Base-by-base conservation (phyloP, 2,888 invertebrate species). In the Sarcophaga rosellei region DNA sequence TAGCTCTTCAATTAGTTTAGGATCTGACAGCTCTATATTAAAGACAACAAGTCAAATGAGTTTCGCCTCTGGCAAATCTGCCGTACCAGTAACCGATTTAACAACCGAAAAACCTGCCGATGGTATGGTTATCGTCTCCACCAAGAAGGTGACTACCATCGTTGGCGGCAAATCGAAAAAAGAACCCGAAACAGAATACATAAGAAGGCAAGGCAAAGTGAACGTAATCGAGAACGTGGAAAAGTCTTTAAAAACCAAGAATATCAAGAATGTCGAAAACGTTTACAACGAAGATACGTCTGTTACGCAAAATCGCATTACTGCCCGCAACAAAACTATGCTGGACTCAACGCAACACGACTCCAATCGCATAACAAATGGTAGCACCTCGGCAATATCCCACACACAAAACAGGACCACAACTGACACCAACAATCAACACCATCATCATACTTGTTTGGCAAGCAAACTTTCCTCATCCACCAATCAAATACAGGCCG, bases 1-100 rank as follows among this genome's bases (percentile, higher is more conserved):
- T 73, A 92, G 96, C 92, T 96, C 96, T 0, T 95, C 95, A 83
- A 95, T 96, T 78, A 94, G 93, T 11, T 90, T 96, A 23, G 95
- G 96, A 2, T 94, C 94, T 88, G 95, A 95, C 86, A 93, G 91
- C 1, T 90, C 93, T 1, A 91, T 92, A 15, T 94, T 94, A 92
- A 94, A 94, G 88, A 95, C 95, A 6, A 95, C 95, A 1, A 95
- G 95, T 90, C 95, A 95, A 91, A 93, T 94, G 82, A 95, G 95
- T 89, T 95, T 94, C 89, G 92, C 90, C 0, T 92, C 92, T 61
- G 91, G 92, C 6, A 94, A 94, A 85, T 93, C 94, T 1, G 94
- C 94, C 0, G 92, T 94, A 62, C 94, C 93, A 23, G 93, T 92
- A 20, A 93, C 92, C 68, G 93, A 92, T 69, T 89, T 91, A 59